A percentile compares a stretch with the other conserved stretches of the same genome.
Evolutionary conservation across 1,140 invertebrate species (phyloP).

Genomic region (Anastrepha ludens): DNA sequence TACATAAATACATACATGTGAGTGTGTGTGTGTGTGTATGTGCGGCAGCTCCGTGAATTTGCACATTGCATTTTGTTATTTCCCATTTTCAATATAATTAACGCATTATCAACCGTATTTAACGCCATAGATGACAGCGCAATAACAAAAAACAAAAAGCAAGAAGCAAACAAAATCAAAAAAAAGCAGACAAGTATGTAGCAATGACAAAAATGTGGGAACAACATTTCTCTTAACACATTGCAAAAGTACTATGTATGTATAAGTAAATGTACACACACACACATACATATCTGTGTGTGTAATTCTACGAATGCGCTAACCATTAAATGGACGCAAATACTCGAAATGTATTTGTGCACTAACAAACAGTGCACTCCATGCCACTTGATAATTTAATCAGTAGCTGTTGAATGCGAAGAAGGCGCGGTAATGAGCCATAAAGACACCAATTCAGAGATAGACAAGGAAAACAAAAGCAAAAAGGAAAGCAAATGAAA

Average conservation of each 20-base stretch:
- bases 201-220: neutral
- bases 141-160: neutral
- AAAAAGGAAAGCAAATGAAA: too few species aligned
- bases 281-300: neutral
- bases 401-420: neutral
- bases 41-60: neutral
- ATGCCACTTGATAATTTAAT: constrained; percentile 5
- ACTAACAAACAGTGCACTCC: too few species aligned
- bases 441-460: too few species aligned
- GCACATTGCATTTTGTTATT: neutral
- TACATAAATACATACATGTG: neutral
- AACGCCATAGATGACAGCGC: neutral
- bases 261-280: neutral
- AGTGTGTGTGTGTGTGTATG: neutral
- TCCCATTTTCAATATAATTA: constrained; percentile 19
- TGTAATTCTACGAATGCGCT: neutral
- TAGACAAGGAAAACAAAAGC: neutral
- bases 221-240: constrained; percentile 6
- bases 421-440: neutral
- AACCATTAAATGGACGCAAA: too few species aligned
- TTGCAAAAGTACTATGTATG: neutral
- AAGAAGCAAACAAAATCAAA: too few species aligned
- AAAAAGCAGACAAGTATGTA: neutral
- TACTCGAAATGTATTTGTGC: too few species aligned
- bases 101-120: neutral